Evolutionary conservation across 2,888 invertebrate species (phyloP).

Genomic region (Drosophila parthenogenetica): DNA sequence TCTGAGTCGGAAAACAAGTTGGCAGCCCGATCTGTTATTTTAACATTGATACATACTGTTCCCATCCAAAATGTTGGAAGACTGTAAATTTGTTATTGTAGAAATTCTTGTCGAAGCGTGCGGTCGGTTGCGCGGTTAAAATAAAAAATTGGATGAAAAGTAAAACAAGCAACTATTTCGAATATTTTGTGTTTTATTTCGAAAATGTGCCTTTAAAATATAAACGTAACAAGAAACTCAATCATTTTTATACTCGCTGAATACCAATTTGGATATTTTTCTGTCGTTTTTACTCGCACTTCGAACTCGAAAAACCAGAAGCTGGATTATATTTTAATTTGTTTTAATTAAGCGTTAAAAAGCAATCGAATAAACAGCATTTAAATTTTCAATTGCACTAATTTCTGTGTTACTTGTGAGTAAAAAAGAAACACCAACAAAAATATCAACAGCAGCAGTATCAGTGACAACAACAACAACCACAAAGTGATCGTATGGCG

Average conservation of each 20-base stretch:
- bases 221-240: slow-evolving; percentile 25
- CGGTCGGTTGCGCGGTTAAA: slow-evolving; percentile 48
- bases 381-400: slow-evolving; percentile 59
- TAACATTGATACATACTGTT: slow-evolving; percentile 32
- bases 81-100: slow-evolving; percentile 50
- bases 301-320: slow-evolving; percentile 30
- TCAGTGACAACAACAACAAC: slow-evolving; percentile 47
- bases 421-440: slow-evolving; percentile 42
- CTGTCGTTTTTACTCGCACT: slow-evolving; percentile 17
- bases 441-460: slow-evolving; percentile 35
- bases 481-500: slow-evolving; percentile 62
- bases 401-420: slow-evolving; percentile 54
- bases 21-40: slow-evolving; percentile 14
- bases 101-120: slow-evolving; percentile 55
- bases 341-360: slow-evolving; percentile 67
- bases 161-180: slow-evolving; percentile 16
- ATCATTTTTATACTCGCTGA: slow-evolving; percentile 18
- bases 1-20: slow-evolving; percentile 24
- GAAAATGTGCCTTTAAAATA: slow-evolving; percentile 18
- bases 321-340: slow-evolving; percentile 60
- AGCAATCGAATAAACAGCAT: slow-evolving; percentile 43
- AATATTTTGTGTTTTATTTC: slow-evolving; percentile 24
- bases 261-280: slow-evolving; percentile 21
- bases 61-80: slow-evolving; percentile 28
- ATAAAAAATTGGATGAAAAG: neutral